Base-by-base conservation (phyloP, 2,888 invertebrate species). In the Luffia ferchaultella region DNA sequence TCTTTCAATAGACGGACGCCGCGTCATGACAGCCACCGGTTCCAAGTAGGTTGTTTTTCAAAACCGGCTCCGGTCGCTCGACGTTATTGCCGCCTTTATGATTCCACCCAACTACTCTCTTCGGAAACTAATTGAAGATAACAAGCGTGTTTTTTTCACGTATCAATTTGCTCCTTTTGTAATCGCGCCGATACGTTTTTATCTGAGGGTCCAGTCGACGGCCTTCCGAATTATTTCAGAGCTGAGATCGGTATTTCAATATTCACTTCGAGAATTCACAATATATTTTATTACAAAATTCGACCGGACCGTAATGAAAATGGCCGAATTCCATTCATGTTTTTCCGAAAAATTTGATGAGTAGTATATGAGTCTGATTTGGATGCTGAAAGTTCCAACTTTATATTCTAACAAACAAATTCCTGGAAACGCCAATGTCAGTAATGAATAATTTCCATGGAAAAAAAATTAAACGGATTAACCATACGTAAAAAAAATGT, bases 91-190 rank as follows among this genome's bases (percentile, higher is more conserved):
- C 30, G 59, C 68, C 65, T 43, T 17, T 43, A 16, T 43, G 43
- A 43, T 3, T 43, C 17, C 17, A n/a, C 7, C n/a, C 43, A 5
- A 63, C 66, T 67, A 62, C 65, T 64, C 67, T 67, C 67, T 70
- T 73, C 65, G 66, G 62, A 73, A 76, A 75, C 67, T 74, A 76
- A 79, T 78, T 74, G 74, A 74, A 76, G 70, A 73, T 75, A 77
- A 74, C 73, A 72, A 73, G 66, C 65, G 71, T 73, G 72, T 72
- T 78, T 76, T n/a, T 77, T 76, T 70, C 66, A 65, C 60, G 59
- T 63, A 62, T 64, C 60, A 55, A 59, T 58, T 67, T 67, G 61
- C 67, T 68, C 65, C 63, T 70, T 75, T 73, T 70, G 60, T 59
- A 68, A 66, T 65, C 60, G 60, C 58, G 60, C 57, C 62, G 63